phyloP scores from a whole-genome alignment of 1,140 invertebrate species.

The Drosophila subobscura region DNA sequence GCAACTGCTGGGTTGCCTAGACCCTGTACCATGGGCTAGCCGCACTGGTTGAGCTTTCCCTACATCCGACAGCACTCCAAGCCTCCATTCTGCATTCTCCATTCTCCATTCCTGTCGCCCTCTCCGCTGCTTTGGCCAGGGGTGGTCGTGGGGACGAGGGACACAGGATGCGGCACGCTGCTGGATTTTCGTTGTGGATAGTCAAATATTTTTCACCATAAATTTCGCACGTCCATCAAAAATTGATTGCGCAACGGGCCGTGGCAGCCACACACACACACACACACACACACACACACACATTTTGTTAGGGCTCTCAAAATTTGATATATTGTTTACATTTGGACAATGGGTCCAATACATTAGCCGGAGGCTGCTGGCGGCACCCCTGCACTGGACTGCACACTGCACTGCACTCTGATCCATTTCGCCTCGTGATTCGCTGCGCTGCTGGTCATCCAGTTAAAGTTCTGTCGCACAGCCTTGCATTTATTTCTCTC shows the following conservation, averaged over 20 bases:
- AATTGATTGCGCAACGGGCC: slow-evolving; percentile 73
- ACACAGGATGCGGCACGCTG: not conserved
- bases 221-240: slow-evolving; percentile 82
- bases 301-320: slow-evolving; percentile 37
- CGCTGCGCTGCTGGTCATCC: no score
- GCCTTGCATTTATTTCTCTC: no score
- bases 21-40: slow-evolving; percentile 42
- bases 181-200: slow-evolving; percentile 73
- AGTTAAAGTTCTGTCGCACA: no score
- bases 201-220: slow-evolving; percentile 81
- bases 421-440: no score
- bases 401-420: no score
- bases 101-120: slow-evolving; percentile 1
- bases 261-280: slow-evolving; percentile 31
- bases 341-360: slow-evolving; percentile 51
- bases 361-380: slow-evolving; percentile 1
- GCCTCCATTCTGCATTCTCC: not conserved
- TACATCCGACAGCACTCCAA: not conserved
- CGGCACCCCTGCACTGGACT: slow-evolving; percentile 13
- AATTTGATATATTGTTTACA: slow-evolving; percentile 61
- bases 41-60: slow-evolving; percentile 41
- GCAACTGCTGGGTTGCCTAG: not conserved
- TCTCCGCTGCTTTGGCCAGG: not conserved
- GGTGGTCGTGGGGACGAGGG: slow-evolving; percentile 12
- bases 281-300: slow-evolving; percentile 11